These are phyloP conservation scores for Podarcis raffonei DNA, from an alignment of 2,113 vertebrate genomes.

Conservation along the genomic window DNA sequence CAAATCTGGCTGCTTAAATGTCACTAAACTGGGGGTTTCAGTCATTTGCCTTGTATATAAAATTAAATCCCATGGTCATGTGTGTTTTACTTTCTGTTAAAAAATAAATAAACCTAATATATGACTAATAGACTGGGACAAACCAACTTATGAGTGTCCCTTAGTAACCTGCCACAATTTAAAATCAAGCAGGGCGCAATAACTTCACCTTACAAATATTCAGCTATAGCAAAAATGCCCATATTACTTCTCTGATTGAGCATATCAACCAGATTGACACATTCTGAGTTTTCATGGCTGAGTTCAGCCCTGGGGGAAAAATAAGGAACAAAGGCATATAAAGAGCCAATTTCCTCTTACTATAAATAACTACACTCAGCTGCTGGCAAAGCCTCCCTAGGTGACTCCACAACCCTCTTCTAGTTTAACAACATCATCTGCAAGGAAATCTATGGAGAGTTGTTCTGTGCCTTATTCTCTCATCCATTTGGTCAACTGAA, in stretches of 20 bases:
- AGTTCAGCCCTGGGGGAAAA: not conserved
- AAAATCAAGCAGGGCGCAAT: not conserved
- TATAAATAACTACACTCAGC: conserved; percentile 22
- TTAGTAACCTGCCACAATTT: not conserved
- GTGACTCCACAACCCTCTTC: not conserved
- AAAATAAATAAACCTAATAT: not conserved
- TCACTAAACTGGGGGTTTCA: not conserved
- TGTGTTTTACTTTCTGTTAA: not conserved
- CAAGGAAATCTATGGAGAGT: not conserved
- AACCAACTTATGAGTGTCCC: not conserved
- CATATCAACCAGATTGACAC: conserved; percentile 13
- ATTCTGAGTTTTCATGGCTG: not conserved
- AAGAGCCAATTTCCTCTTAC: conserved; percentile 23
- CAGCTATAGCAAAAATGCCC: not conserved
- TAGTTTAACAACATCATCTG: conserved; percentile 14
- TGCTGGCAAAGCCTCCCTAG: not conserved
- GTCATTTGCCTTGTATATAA: not conserved
- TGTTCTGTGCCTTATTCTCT: not conserved
- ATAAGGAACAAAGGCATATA: conserved; percentile 16
- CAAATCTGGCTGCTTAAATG: not conserved
- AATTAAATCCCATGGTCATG: not conserved
- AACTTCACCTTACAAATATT: not conserved
- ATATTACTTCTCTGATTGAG: not conserved
- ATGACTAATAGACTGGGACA: not conserved
- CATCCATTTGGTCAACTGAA: not conserved